phyloP scores from a whole-genome alignment of 2,113 vertebrate species.

The Rattus rattus region DNA sequence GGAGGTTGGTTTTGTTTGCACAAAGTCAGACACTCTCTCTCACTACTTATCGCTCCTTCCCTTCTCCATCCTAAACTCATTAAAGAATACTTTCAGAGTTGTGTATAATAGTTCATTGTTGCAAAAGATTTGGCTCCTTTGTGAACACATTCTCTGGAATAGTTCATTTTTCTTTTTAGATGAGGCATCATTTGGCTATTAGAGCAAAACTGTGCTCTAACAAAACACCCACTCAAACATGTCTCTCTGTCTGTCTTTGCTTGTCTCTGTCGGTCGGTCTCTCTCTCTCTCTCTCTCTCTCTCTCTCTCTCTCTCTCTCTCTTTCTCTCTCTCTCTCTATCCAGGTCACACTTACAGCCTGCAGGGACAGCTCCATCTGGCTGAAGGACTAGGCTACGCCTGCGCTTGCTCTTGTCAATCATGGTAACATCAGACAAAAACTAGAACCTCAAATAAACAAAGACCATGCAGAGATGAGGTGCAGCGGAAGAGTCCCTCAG shows the following conservation, averaged over 20 bases:
- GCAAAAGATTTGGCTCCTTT: conserved; percentile 60
- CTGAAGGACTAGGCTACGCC: background rate
- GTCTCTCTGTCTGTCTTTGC: background rate
- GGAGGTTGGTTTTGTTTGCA: background rate
- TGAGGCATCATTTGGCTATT: conserved; percentile 67
- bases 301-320: background rate
- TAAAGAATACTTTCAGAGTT: conserved; percentile 31
- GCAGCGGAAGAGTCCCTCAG: background rate
- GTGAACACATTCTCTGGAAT: conserved; percentile 60
- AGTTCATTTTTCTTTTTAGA: conserved; percentile 66
- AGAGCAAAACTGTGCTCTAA: conserved; percentile 41
- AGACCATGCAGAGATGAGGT: background rate
- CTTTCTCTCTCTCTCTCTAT: background rate
- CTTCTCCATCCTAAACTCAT: background rate
- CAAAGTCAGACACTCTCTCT: background rate
- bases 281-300: background rate
- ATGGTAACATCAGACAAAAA: conserved; percentile 8
- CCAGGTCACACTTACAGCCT: background rate
- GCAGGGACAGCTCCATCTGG: background rate
- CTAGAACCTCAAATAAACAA: conserved; percentile 10
- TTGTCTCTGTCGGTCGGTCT: no score
- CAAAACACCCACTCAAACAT: conserved; percentile 43
- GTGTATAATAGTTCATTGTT: conserved; percentile 52
- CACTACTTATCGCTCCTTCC: background rate
- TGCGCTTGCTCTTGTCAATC: background rate